A percentile compares a stretch with the other conserved stretches of the same genome.
phyloP scores from a whole-genome alignment of 35 echinoderm and acorn worm genomes.

The Apostichopus californicus region DNA sequence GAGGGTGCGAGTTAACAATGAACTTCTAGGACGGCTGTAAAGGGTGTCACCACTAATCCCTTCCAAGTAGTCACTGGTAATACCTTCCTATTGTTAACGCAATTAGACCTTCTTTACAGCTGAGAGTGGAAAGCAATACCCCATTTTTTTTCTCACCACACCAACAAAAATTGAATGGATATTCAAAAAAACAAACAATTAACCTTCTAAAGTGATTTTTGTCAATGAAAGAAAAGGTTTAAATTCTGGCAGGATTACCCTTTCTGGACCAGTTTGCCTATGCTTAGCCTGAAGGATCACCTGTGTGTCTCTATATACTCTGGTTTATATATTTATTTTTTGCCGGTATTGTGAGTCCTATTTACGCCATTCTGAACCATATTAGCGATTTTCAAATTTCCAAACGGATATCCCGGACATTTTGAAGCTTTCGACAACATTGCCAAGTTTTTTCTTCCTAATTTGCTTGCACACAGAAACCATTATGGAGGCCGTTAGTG shows the following conservation, averaged over 20 bases:
- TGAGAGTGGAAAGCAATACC: not conserved
- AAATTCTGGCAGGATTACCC: not conserved
- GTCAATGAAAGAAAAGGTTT: not conserved
- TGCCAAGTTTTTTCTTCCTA: constrained; percentile 14
- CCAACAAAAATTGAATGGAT: not conserved
- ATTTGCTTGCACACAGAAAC: constrained; percentile 58
- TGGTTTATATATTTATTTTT: no score
- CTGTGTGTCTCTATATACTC: no score
- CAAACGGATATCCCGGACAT: no score
- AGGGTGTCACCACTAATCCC: constrained; percentile 29
- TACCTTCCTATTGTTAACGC: not conserved
- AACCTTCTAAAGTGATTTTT: not conserved
- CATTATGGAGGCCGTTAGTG: constrained; percentile 55
- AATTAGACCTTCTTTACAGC: not conserved
- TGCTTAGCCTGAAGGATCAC: no score
- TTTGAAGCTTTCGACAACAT: not conserved
- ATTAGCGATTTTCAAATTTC: no score
- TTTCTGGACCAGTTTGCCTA: not conserved
- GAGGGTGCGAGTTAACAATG: constrained; percentile 27
- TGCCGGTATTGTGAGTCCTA: no score
- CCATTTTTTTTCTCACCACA: not conserved
- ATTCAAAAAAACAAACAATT: not conserved
- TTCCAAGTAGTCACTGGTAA: not conserved
- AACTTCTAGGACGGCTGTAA: constrained; percentile 17
- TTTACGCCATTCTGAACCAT: no score